Base-by-base conservation (phyloP, 53 echinoderm and acorn worm species). In the Patiria pectinifera region DNA sequence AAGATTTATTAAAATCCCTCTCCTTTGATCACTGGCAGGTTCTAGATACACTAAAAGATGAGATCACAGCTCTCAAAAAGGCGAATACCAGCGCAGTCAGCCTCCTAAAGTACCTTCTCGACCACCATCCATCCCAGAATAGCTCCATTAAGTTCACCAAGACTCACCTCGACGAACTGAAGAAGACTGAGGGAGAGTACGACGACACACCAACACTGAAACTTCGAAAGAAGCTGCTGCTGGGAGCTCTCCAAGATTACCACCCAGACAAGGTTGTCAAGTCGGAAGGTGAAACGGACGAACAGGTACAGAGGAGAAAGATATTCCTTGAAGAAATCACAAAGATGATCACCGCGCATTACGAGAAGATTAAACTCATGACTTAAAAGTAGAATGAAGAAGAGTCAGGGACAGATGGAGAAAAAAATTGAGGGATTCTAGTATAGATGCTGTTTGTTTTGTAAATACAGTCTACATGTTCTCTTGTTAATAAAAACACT, bases 251-350 rank as follows among this genome's bases (percentile, higher is more conserved):
- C 18, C 78, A n/a, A 45, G 88, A 88, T 60, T 88, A 77, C 43
- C 88, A 88, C 58, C 88, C 88, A 3, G 88, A 88, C 88, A 88
- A 88, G 62, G 60, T 88, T 25, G 12, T 8, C 59, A 60, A 82
- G 11, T n/a, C n/a, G 82, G 58, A 58, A 22, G 59, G 59, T 1
- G 82, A 82, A 23, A n/a, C 59, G 23, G 59, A 82, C 21, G 82
- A 82, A 4, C 58, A 53, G 16, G 6, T 14, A n/a, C 58, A 16
- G 19, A 82, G 21, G 24, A 82, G 82, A n/a, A 82, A 82, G 21
- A 58, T 82, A 2, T 23, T 82, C n/a, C 49, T 53, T 16, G 82
- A 59, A 12, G 82, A 82, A 46, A 59, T 82, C 11, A 82, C 82
- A 6, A 82, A 82, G 59, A 82, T 82, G 82, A 82, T 82, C n/a